phyloP scores from a whole-genome alignment of 2,113 vertebrate genomes.

The Cyanistes caeruleus region DNA sequence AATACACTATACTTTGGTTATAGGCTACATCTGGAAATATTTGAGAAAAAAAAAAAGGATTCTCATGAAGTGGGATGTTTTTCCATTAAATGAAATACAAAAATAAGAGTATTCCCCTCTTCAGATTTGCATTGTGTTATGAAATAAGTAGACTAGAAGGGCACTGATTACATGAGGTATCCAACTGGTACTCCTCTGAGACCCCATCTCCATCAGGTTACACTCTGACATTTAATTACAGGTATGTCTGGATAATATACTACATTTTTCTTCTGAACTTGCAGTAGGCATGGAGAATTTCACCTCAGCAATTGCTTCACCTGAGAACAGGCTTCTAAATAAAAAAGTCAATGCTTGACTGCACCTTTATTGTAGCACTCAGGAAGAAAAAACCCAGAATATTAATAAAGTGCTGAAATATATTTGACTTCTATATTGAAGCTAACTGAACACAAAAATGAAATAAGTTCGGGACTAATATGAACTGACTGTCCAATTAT shows the following conservation, averaged over 20 bases:
- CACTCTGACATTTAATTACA: neutral
- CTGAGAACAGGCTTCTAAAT: neutral
- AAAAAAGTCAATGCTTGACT: neutral
- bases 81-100: neutral
- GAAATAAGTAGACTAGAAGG: neutral
- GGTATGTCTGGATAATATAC: neutral
- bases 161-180: neutral
- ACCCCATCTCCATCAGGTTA: neutral
- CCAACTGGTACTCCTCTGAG: rapidly evolving
- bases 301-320: neutral
- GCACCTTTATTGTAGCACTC: neutral
- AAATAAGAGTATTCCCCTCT: neutral
- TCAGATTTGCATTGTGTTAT: neutral
- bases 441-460: neutral
- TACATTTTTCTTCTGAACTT: neutral
- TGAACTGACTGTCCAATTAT: neutral
- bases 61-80: neutral
- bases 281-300: neutral
- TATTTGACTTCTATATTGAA: neutral
- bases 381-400: neutral
- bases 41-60: neutral
- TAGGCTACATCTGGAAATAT: neutral
- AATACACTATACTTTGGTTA: neutral
- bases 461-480: neutral
- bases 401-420: neutral